phyloP scores from a whole-genome alignment of 2,888 invertebrate genomes.

The Schizaphis graminum region DNA sequence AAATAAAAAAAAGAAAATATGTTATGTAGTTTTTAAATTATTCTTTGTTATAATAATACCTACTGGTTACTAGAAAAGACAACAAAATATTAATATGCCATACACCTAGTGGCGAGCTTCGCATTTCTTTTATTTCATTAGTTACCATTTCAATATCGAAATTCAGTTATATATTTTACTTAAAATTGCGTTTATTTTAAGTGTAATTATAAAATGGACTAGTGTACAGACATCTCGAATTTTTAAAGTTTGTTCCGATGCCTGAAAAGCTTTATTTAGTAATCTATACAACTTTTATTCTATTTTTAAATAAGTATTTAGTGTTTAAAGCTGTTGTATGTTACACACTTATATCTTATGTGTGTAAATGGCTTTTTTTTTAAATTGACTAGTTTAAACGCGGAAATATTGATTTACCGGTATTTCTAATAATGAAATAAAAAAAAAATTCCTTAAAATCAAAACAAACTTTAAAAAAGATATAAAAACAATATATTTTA shows the following conservation, averaged over 20 bases:
- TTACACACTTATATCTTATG: background rate
- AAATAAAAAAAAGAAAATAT: background rate
- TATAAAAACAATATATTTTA: background rate
- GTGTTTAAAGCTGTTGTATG: background rate
- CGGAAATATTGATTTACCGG: background rate
- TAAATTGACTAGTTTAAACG: background rate
- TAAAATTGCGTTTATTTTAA: background rate
- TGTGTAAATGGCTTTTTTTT: background rate
- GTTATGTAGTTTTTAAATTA: background rate
- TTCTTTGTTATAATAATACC: background rate
- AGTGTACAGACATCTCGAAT: background rate
- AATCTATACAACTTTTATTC: background rate
- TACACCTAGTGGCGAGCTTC: background rate
- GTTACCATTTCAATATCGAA: too few species aligned
- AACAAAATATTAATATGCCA: background rate
- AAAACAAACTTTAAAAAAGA: background rate
- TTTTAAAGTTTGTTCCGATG: background rate
- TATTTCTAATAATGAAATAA: background rate
- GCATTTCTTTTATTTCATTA: background rate
- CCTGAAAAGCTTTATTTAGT: background rate
- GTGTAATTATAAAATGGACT: background rate
- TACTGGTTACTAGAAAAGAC: background rate
- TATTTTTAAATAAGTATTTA: background rate
- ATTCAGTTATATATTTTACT: background rate
- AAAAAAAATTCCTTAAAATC: background rate